These are phyloP conservation scores for Hemitrygon akajei DNA, from an alignment of 2,797 vertebrate genomes.

Conservation along the genomic window DNA sequence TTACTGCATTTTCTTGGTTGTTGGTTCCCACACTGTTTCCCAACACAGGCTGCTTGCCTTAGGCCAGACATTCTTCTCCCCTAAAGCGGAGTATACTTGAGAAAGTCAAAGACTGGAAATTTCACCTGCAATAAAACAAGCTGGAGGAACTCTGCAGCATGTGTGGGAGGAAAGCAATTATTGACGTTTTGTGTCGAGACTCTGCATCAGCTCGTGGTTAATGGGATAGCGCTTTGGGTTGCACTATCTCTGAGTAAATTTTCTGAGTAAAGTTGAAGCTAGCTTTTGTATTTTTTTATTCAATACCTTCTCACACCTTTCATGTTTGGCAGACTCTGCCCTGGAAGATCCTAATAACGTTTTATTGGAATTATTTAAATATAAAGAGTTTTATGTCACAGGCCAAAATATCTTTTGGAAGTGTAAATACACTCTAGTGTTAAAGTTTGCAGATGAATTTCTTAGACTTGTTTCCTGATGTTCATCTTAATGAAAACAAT, in stretches of 20 bases:
- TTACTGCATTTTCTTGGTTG: not conserved
- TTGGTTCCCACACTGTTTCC: not conserved
- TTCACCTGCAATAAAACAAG: not conserved
- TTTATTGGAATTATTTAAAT: not conserved
- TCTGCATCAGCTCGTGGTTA: too few species aligned
- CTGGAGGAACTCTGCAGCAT: too few species aligned
- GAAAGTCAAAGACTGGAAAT: not conserved
- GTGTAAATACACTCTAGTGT: not conserved
- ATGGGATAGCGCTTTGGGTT: too few species aligned
- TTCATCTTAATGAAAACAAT: not conserved
- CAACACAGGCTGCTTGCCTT: not conserved
- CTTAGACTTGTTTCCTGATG: not conserved
- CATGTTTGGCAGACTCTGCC: not conserved
- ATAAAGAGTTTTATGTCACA: not conserved
- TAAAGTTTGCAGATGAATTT: not conserved
- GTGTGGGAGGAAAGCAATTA: too few species aligned
- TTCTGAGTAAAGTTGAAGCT: not conserved
- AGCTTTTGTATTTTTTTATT: not conserved
- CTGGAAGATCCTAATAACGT: not conserved
- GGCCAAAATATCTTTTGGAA: not conserved
- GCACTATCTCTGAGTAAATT: too few species aligned
- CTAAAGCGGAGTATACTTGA: not conserved
- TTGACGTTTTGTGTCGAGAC: too few species aligned
- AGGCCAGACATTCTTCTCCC: not conserved
- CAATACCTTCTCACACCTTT: not conserved